phyloP scores from a whole-genome alignment of 2,888 invertebrate genomes.

The Danaus chrysippus region DNA sequence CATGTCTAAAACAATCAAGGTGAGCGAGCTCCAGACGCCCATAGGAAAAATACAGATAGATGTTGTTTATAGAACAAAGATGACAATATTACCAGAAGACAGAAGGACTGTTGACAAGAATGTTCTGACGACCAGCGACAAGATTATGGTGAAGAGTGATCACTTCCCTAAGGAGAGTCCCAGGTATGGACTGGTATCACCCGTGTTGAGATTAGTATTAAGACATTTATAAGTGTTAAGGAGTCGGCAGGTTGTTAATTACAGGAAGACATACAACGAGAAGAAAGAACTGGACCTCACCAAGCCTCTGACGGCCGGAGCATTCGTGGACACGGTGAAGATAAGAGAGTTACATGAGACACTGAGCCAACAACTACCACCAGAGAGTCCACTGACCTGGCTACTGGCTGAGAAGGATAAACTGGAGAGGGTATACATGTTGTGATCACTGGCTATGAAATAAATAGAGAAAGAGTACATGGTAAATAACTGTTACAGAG shows the following conservation, averaged over 20 bases:
- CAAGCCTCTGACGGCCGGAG: conserved; percentile 86
- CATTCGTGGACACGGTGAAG: conserved; percentile 85
- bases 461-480: no score
- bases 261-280: conserved; percentile 49
- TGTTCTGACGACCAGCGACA: conserved; percentile 42
- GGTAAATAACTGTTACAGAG: conserved; percentile 41
- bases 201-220: background rate
- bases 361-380: conserved; percentile 59
- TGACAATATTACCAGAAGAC: conserved; percentile 92
- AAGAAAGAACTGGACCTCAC: conserved; percentile 84
- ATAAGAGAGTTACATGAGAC: conserved; percentile 71
- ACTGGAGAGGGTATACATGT: conserved; percentile 48
- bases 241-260: conserved; percentile 4
- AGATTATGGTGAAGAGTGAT: conserved; percentile 93
- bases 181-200: conserved; percentile 56
- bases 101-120: conserved; percentile 74
- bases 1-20: conserved; percentile 86
- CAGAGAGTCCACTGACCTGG: conserved; percentile 66
- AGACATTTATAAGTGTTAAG: background rate
- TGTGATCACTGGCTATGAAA: no score
- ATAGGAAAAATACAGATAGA: conserved; percentile 90
- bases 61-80: conserved; percentile 93
- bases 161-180: conserved; percentile 85
- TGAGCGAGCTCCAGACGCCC: conserved; percentile 93
- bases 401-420: conserved; percentile 63